Percentiles rank a stretch among this genome's conserved stretches.
Conservation (phyloP, 2,797 vertebrate genomes). For the Mormyrops boulengeri region DNA sequence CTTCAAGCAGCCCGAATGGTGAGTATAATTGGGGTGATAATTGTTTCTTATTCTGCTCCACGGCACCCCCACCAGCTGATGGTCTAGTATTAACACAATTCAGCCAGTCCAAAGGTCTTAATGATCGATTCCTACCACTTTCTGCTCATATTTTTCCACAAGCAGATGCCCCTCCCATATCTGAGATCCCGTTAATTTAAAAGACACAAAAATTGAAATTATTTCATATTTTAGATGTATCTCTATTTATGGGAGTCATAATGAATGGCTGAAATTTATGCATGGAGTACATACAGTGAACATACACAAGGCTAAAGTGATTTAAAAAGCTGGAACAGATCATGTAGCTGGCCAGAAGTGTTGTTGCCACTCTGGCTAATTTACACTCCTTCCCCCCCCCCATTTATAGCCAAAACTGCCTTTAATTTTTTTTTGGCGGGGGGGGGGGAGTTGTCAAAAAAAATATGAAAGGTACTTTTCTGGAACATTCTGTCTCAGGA, state of each 20-base stretch:
- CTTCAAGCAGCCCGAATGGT: background rate
- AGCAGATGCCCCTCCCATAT: background rate
- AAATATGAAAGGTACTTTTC: background rate
- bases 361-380: background rate
- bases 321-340: background rate
- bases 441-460: background rate
- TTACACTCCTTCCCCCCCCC: no score
- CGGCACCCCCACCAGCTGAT: background rate
- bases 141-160: background rate
- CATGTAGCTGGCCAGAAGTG: background rate
- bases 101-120: background rate
- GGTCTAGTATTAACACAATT: background rate
- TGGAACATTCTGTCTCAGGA: background rate
- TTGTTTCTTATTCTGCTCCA: background rate
- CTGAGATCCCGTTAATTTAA: background rate
- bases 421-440: background rate
- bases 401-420: background rate
- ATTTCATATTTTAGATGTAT: background rate
- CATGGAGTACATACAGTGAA: conserved; percentile 3
- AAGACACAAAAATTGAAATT: background rate
- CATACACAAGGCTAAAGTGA: background rate
- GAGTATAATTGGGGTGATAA: background rate
- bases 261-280: background rate
- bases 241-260: background rate
- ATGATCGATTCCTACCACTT: background rate